Base-by-base conservation (phyloP, 1,140 invertebrate species). In the Xylocopa sonorina region DNA sequence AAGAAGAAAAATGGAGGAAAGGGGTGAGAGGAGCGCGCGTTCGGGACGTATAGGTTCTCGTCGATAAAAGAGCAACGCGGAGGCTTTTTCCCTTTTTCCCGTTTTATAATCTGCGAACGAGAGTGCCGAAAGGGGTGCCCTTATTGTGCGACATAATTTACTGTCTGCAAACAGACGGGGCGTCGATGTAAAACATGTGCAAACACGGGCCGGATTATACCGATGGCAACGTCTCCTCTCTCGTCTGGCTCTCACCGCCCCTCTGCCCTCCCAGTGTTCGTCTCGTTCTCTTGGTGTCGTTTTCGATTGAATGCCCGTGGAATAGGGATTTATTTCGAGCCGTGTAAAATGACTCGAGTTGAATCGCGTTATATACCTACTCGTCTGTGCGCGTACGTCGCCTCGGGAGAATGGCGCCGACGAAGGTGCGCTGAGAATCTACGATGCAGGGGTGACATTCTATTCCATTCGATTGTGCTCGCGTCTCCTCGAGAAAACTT, bases 91-190 rank as follows among this genome's bases (percentile, higher is more conserved):
- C 77, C 73, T 80, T 77, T 77, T 77, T 53, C 68, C 38, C 78
- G 64, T 81, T 75, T 86, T 81, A 89, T 90, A 89, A 89, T 89
- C 88, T 83, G 55, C 58, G 60, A 1, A 24, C n/a, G 41, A 60
- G 48, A 46, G 51, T 48, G 46, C 14, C 51, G 75, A 82, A 86
- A 85, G 72, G 83, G 83, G 77, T 83, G 67, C 5, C 75, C 68
- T 87, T 83, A 92, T 92, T 93, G 92, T 92, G 80, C 87, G 80
- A 83, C 77, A 89, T 93, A 93, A 92, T 93, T 93, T 93, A 92
- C 88, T 92, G 91, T 92, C 91, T 93, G 90, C 91, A 93, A 93
- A 93, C 91, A 93, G 85, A 88, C 91, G 88, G 90, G 91, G 90
- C 88, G 88, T 90, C 87, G 87, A 92, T 92, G 91, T 92, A 91